Base-by-base conservation (phyloP, 1,140 invertebrate species). In the Aphelenchoides avenae region DNA sequence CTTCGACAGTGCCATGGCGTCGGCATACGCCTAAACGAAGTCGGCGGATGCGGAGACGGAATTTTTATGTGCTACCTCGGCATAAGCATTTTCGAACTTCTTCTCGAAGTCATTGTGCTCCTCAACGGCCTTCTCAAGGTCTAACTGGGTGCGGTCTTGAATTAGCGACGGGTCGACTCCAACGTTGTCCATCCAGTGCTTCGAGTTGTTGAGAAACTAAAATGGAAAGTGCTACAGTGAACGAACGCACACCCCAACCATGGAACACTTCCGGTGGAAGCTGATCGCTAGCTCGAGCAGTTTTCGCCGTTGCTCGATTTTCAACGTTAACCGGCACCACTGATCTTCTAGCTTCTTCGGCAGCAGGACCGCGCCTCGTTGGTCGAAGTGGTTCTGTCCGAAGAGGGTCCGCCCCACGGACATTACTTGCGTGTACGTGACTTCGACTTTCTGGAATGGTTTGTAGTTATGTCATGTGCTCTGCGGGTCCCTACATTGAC, bases 391-490 rank as follows among this genome's bases (percentile, higher is more conserved):
- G 18, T 2, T 22, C 26, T 33, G 27, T 20, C 41, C 36, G 22
- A 60, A 29, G 7, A 59, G 40, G 5, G 59, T 58, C 29, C 27
- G 29, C n/a, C 64, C 66, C 26, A 50, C 37, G 33, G 43, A 52
- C 4, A 66, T 9, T 7, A 68, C 57, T 27, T 66, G 55, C 15
- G 60, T 53, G 18, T 66, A 66, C 22, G 44, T 62, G n/a, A 64
- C 46, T 42, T 68, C 48, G 27, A 53, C 33, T 24, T 64, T 70
- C 61, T 64, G 20, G 33, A 62, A 52, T 6, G 18, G 15, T 24
- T 30, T 47, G 24, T 7, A 30, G n/a, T 51, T 22, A 41, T 50
- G 1, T 22, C 22, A 22, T 6, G 27, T 13, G 27, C 15, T n/a
- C 27, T 4, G n/a, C 15, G 1, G 13, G 15, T 24, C 22, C 34